These are phyloP conservation scores for Hippoglossus stenolepis DNA, from an alignment of 2,113 vertebrate genomes.

Conservation along the genomic window DNA sequence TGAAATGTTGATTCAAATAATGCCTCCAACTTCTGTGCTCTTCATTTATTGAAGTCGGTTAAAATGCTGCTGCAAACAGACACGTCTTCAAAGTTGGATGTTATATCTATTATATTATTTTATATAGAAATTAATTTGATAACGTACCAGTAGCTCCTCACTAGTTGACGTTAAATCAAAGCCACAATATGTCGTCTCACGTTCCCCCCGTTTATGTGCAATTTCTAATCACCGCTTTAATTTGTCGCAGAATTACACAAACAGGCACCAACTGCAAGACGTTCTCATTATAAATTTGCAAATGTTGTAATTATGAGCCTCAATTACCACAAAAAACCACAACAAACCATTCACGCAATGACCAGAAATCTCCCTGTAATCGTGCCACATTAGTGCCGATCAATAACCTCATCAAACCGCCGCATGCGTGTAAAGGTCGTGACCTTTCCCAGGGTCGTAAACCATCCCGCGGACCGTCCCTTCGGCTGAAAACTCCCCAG, in stretches of 20 bases:
- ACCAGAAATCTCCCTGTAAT: not conserved
- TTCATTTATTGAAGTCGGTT: not conserved
- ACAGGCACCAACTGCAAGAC: not conserved
- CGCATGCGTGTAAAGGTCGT: not conserved
- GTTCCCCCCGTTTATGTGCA: too few relatives aligned
- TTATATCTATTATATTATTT: too few relatives aligned
- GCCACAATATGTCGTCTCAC: too few relatives aligned
- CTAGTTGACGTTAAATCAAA: too few relatives aligned
- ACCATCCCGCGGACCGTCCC: constrained; percentile 7
- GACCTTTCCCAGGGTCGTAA: constrained; percentile 3
- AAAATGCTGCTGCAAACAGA: not conserved
- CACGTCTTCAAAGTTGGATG: too few relatives aligned
- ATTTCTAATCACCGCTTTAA: too few relatives aligned
- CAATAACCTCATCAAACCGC: not conserved
- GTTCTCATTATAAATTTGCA: not conserved
- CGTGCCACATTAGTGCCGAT: not conserved
- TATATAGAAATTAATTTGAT: too few relatives aligned
- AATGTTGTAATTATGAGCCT: not conserved
- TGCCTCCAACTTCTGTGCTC: not conserved
- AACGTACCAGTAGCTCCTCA: too few relatives aligned
- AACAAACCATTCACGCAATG: not conserved
- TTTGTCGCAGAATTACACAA: too few relatives aligned
- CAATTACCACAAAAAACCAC: not conserved
- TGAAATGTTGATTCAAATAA: not conserved
- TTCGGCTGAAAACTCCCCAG: not conserved